Evolutionary conservation across 1,140 invertebrate species (phyloP), one percentile per base, ranked within the genome.

Genomic region (Cotesia chilonis): DNA sequence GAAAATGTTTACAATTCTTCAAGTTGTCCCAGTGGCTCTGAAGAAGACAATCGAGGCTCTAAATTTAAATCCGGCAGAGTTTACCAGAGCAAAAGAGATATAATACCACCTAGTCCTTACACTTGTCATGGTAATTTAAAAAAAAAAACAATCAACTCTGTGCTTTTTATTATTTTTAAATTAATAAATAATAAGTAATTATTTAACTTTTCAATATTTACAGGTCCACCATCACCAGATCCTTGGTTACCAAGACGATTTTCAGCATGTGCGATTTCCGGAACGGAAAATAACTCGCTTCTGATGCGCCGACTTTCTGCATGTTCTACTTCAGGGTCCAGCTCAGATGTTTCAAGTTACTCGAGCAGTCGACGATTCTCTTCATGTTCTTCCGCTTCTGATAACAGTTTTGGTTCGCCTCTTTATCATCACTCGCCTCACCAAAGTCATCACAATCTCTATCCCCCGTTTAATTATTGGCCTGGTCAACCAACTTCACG

Each of bases 1-100:
- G 83, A 88, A 77, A 83, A 85, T 55, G 71, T 76, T 71, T 77
- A 85, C 47, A 85, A 85, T 67, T 85, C 84, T 35, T 92, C 91
- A 1, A 91, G 90, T 14, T 92, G 91, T 80, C 89, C 89, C 51
- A 92, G 91, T 78, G 90, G 91, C 51, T 92, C 91, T 0, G 92
- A 93, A 74, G 92, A 93, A 73, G 91, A 90, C 69, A 84, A 28
- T 64, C 76, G 77, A 12, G 80, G 75, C 59, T 55, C 70, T 4
- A 81, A 79, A 61, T 6, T 81, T 76, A 72, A 75, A 74, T 4
- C 63, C 81, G 36, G 79, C 76, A 14, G 71, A 35, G 14, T 28
- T 41, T 81, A 83, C 71, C 79, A 78, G 28, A 69, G 71, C 37
- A 83, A 84, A 36, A 28, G 51, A 12, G 51, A 41, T 4, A 35